Percentiles rank a stretch among this genome's conserved stretches.
These are phyloP conservation scores for Halocynthia aurantium DNA, from an alignment of 23 tunicate genomes.

Conservation along the genomic window DNA sequence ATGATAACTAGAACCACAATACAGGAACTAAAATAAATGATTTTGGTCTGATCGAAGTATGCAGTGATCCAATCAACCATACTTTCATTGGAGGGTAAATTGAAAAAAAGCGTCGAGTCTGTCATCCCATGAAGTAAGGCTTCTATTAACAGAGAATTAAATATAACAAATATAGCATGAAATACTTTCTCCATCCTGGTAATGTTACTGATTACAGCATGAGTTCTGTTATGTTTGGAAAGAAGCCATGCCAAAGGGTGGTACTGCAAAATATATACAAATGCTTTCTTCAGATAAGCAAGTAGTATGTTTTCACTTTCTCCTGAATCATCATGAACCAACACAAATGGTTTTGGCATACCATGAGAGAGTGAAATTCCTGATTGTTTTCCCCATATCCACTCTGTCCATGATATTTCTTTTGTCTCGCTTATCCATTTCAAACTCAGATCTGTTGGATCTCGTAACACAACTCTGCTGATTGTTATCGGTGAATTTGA, in stretches of 20 bases:
- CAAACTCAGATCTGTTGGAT: slow-evolving; percentile 33
- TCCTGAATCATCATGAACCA: neutral
- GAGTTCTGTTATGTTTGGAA: neutral
- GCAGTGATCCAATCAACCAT: neutral
- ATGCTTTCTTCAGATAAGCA: neutral
- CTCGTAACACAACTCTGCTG: slow-evolving; percentile 15
- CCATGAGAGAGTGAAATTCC: slow-evolving; percentile 37
- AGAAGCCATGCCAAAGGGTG: slow-evolving; percentile 26
- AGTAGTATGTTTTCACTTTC: neutral
- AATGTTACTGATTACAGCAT: slow-evolving; percentile 15
- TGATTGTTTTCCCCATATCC: neutral
- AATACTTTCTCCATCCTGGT: slow-evolving; percentile 32
- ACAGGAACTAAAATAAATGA: no score
- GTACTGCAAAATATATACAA: neutral
- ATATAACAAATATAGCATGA: slow-evolving; percentile 11
- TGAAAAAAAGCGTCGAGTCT: slow-evolving; percentile 20
- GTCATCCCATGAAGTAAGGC: slow-evolving; percentile 33
- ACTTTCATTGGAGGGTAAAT: neutral
- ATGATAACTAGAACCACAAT: neutral
- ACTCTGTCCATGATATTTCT: neutral
- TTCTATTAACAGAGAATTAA: slow-evolving; percentile 8
- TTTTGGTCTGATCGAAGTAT: no score
- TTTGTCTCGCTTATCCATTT: slow-evolving; percentile 1
- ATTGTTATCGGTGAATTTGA: neutral
- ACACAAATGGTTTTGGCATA: slow-evolving; percentile 1